These are phyloP conservation scores for Ochotona curzoniae DNA, from an alignment of 2,113 vertebrate genomes.

Conservation along the genomic window DNA sequence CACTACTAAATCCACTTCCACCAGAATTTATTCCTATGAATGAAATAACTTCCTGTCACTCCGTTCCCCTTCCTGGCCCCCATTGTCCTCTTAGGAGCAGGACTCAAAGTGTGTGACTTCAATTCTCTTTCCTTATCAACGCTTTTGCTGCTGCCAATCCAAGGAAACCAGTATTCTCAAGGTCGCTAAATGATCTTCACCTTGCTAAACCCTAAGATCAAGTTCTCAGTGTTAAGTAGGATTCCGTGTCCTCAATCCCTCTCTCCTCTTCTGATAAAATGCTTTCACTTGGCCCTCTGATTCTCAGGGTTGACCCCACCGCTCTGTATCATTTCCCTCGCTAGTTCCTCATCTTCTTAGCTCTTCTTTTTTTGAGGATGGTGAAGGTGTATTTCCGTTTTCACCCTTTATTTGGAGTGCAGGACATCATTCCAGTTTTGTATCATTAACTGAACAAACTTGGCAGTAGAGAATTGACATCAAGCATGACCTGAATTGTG, in stretches of 20 bases:
- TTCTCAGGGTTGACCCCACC: background rate
- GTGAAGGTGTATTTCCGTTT: background rate
- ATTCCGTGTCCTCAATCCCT: background rate
- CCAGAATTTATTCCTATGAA: background rate
- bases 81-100: background rate
- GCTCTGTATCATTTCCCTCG: background rate
- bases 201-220: background rate
- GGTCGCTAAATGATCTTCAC: background rate
- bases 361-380: background rate
- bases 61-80: background rate
- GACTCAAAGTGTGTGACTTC: background rate
- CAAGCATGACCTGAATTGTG: background rate
- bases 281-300: background rate
- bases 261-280: background rate
- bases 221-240: background rate
- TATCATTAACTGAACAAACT: conserved; percentile 44
- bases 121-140: background rate
- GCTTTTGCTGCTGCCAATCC: background rate
- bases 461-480: background rate
- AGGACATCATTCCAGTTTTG: background rate
- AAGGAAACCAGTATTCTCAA: background rate
- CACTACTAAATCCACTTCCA: background rate
- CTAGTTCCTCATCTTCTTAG: background rate
- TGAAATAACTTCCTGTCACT: background rate
- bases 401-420: conserved; percentile 75